phyloP scores from a whole-genome alignment of 2,113 vertebrate species.

The Myiozetetes cayanensis region DNA sequence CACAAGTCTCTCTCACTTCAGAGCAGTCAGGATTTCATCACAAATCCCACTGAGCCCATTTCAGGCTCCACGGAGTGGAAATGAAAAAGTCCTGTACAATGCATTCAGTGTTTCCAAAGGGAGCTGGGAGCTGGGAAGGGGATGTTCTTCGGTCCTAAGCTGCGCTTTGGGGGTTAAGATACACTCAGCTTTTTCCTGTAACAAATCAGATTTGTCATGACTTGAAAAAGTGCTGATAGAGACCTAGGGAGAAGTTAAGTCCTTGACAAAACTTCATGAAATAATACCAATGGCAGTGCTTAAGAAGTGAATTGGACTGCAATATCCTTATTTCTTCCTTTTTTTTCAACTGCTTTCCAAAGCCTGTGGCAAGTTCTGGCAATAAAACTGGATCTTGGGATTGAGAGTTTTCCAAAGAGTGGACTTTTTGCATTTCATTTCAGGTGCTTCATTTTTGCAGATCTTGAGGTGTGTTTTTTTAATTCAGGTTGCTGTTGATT shows the following conservation, averaged over 20 bases:
- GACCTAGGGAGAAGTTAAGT: not conserved
- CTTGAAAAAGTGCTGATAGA: constrained; percentile 21
- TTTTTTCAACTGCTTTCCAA: not conserved
- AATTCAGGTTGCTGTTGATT: not conserved
- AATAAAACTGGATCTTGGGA: not conserved
- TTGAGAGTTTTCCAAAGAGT: not conserved
- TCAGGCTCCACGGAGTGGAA: not conserved
- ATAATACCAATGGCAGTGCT: not conserved
- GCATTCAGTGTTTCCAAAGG: not conserved
- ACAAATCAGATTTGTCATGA: constrained; percentile 28
- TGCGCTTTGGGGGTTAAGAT: not conserved
- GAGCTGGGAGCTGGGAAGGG: not conserved
- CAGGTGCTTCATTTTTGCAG: not conserved
- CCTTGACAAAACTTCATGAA: not conserved
- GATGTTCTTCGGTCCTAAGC: not conserved
- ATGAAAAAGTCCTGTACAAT: not conserved
- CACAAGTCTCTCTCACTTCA: not conserved
- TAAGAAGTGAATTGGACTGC: not conserved
- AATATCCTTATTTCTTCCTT: not conserved
- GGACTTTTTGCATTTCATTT: not conserved
- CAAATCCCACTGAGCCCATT: not conserved
- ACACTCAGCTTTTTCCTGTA: not conserved
- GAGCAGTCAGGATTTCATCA: constrained; percentile 10
- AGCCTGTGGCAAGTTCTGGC: not conserved
- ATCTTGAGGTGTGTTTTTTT: not conserved